Conservation (phyloP, 2,113 vertebrate species). For the Harpagus bidentatus region DNA sequence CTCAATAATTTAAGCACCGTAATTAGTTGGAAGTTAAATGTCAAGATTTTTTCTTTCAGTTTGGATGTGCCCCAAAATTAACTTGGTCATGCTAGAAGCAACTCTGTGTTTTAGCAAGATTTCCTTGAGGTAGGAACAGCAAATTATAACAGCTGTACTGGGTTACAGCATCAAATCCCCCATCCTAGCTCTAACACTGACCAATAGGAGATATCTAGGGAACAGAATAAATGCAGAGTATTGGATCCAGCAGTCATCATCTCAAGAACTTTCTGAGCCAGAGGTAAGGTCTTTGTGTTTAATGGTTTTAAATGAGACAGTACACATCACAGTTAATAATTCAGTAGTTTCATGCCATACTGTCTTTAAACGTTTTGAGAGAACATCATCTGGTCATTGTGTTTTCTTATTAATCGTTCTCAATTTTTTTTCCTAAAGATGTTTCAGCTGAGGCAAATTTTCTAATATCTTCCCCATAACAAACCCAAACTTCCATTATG, state of each 20-base stretch:
- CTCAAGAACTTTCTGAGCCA: not conserved
- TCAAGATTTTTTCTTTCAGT: conserved; percentile 37
- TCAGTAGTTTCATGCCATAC: not conserved
- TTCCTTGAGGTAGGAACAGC: not conserved
- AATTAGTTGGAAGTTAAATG: conserved; percentile 52
- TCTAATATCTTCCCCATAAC: not conserved
- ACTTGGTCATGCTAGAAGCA: conserved; percentile 43
- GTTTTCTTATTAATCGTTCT: not conserved
- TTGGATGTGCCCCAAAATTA: conserved; percentile 14
- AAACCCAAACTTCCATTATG: not conserved
- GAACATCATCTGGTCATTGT: not conserved
- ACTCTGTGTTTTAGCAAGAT: not conserved
- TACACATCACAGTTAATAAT: not conserved
- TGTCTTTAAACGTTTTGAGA: not conserved
- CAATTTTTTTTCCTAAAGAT: not conserved
- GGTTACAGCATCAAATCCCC: not conserved
- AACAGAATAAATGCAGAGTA: not conserved
- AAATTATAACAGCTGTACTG: not conserved
- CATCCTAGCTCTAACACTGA: not conserved
- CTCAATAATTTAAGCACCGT: not conserved
- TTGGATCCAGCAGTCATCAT: not conserved
- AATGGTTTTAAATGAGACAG: not conserved
- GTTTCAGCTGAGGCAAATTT: not conserved
- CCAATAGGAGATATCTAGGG: not conserved
- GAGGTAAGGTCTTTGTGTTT: not conserved